phyloP scores from a whole-genome alignment of 2,113 vertebrate species.

The Gymnorhina tibicen region DNA sequence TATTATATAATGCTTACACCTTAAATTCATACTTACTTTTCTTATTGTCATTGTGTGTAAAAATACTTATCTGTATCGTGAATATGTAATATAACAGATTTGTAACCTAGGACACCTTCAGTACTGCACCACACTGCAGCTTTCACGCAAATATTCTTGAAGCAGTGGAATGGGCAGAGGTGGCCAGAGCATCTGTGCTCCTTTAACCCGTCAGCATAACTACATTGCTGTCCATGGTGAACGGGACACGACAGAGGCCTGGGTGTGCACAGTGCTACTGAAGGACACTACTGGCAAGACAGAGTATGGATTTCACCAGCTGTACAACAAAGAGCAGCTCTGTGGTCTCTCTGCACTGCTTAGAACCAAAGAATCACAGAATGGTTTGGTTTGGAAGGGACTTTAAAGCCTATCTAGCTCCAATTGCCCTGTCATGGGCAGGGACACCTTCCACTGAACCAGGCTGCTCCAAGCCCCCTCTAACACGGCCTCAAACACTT shows the following conservation, averaged over 20 bases:
- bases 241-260: fast-evolving
- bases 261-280: not conserved
- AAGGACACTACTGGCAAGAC: too few species aligned
- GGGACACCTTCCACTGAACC: not conserved
- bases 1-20: not conserved
- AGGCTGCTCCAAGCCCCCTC: not conserved
- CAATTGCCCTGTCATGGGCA: fast-evolving
- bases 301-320: not conserved
- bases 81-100: not conserved
- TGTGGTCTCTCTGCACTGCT: not conserved
- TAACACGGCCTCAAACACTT: not conserved
- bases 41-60: not conserved
- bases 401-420: too few species aligned
- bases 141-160: not conserved
- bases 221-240: not conserved
- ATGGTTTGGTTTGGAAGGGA: not conserved
- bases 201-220: not conserved
- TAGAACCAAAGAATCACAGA: not conserved
- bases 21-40: not conserved
- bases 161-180: not conserved
- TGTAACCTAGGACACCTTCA: not conserved
- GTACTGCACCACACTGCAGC: not conserved
- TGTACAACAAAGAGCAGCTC: not conserved
- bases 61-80: not conserved
- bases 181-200: not conserved